phyloP scores from a whole-genome alignment of 1,140 invertebrate species.

The Ceratina japonica region DNA sequence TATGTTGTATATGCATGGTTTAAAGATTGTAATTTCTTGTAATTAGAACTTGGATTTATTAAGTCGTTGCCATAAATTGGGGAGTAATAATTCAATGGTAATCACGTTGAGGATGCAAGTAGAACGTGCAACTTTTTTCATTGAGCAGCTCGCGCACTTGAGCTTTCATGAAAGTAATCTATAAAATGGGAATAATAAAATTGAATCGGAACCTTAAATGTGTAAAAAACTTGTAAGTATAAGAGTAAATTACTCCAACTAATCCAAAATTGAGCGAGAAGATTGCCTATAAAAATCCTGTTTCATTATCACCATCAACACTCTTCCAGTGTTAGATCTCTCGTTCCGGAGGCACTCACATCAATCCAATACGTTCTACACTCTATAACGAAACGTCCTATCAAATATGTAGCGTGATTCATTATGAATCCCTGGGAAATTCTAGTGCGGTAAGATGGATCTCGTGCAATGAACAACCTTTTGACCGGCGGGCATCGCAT shows the following conservation, averaged over 20 bases:
- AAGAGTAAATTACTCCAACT: too few species aligned
- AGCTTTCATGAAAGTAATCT: too few species aligned
- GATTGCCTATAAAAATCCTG: background rate
- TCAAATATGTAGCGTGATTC: background rate
- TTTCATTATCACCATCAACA: background rate
- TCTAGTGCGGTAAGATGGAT: background rate
- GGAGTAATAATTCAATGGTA: background rate
- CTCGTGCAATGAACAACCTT: conserved; percentile 6
- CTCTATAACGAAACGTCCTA: background rate
- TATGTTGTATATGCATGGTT: too few species aligned
- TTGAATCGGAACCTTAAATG: too few species aligned
- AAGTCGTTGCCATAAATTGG: background rate
- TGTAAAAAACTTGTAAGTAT: too few species aligned
- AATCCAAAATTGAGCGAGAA: background rate
- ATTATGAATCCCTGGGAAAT: conserved; percentile 9
- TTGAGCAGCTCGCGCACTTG: too few species aligned
- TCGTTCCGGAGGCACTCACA: background rate
- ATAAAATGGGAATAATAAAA: too few species aligned
- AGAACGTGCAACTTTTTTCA: background rate
- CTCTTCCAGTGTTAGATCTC: background rate
- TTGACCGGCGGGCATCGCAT: background rate
- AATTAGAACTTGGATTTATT: conserved; percentile 1
- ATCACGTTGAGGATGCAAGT: background rate
- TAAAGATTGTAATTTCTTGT: background rate
- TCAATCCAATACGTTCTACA: background rate